Evolutionary conservation across 2,797 vertebrate genomes (phyloP), one percentile per base, ranked within the genome.

Genomic region (Danionella dracula): DNA sequence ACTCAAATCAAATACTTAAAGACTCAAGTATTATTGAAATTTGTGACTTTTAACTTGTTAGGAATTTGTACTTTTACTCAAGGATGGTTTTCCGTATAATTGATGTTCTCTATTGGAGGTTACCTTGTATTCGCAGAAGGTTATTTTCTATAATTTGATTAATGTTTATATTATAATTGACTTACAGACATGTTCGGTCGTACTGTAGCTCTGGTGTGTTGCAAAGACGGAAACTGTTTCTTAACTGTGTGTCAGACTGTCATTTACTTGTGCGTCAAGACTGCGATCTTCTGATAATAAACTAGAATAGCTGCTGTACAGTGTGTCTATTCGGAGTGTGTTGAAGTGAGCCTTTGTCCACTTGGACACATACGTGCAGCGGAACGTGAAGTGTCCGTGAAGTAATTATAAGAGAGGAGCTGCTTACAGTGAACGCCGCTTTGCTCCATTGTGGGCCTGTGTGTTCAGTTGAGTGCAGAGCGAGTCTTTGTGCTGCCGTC

Each of bases 401-500:
- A n/a, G 15, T 29, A 37, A 48, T 46, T 48, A 66, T 66, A 16
- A 42, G 41, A 55, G 62, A 34, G 23, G 27, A 21, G 6, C 16
- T 48, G 41, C 63, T 56, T 34, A 35, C 29, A 54, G 23, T 50
- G 27, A 44, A 41, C 3, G 4, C 5, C 11, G 19, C 61, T 45
- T 45, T 55, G 49, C 29, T 46, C 40, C 45, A 45, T 45, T 59
- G 49, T 53, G 20, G 12, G 10, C 31, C 35, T 42, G 20, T 38
- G 4, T 38, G 34, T 66, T 66, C 51, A 9, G 1, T 46, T 37
- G 41, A 46, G 32, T 8, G 19, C 53, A 16, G 20, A 57, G 15
- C 20, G 42, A 40, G 63, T 49, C 63, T 48, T 57, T 66, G 63
- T 57, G 42, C 40, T 48, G 42, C 32, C 34, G 53, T 66, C 53